Conservation (phyloP, 2,113 vertebrate genomes). For the Rhinogobius similis region DNA sequence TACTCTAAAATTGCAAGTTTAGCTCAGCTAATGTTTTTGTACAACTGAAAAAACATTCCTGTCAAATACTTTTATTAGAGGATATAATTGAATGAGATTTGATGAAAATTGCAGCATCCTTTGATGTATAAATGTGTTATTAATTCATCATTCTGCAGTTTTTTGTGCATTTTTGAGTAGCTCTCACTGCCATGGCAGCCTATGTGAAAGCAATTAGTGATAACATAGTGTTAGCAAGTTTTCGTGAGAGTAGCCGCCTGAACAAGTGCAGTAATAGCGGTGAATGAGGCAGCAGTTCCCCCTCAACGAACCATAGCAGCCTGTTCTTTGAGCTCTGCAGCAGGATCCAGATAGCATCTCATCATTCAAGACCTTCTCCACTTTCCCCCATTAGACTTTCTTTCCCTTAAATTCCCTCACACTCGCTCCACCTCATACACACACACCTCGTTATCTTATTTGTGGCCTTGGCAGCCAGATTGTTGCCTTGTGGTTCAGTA, state of each 20-base stretch:
- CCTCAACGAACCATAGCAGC: constrained; percentile 61
- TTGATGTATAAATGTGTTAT: constrained; percentile 70
- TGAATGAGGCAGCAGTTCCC: constrained; percentile 43
- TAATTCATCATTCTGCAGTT: constrained; percentile 25
- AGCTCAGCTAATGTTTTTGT: constrained; percentile 56
- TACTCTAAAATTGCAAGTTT: constrained; percentile 49
- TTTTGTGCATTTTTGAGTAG: constrained; percentile 41
- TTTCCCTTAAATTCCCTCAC: constrained; percentile 73
- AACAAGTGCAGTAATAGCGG: constrained; percentile 75
- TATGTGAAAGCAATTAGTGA: constrained; percentile 70
- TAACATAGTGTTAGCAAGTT: constrained; percentile 67
- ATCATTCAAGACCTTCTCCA: constrained; percentile 67
- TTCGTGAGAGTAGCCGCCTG: constrained; percentile 59
- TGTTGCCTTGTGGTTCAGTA: constrained; percentile 71
- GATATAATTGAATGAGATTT: no score
- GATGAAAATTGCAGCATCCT: constrained; percentile 60
- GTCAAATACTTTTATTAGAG: constrained; percentile 1
- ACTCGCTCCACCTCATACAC: constrained; percentile 55
- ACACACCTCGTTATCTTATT: constrained; percentile 76
- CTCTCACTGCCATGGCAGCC: constrained; percentile 45
- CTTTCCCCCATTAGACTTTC: constrained; percentile 69
- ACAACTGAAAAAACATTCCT: constrained; percentile 12
- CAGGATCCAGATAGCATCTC: constrained; percentile 68
- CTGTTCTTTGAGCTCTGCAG: constrained; percentile 62
- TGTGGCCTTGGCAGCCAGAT: constrained; percentile 74